A percentile compares a stretch with the other conserved stretches of the same genome.
Conservation (phyloP, 2,113 vertebrate species). For the crab-eating macaque (Macaca fascicularis) region T2T-MFA8v1.1 NC_088386.1:66558501-66559000, state of each 20-base stretch:
- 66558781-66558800: background rate
- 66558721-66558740: accelerated
- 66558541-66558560: background rate
- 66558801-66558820: background rate
- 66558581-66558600: background rate
- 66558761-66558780: background rate
- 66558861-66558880: background rate
- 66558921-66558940: background rate
- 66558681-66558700: background rate
- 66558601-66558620: background rate
- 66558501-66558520: background rate
- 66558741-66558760: background rate
- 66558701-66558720: too few species aligned
- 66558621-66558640: background rate
- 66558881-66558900: background rate
- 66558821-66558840: background rate
- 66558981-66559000: background rate
- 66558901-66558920: too few species aligned
- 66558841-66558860: background rate
- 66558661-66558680: background rate
- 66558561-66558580: background rate
- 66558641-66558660: accelerated
- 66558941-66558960: background rate
- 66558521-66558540: background rate
- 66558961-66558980: too few species aligned